These are phyloP conservation scores for Pseudococcus jackbeardsleyi DNA, from an alignment of 2,888 invertebrate species.

Conservation along the genomic window DNA sequence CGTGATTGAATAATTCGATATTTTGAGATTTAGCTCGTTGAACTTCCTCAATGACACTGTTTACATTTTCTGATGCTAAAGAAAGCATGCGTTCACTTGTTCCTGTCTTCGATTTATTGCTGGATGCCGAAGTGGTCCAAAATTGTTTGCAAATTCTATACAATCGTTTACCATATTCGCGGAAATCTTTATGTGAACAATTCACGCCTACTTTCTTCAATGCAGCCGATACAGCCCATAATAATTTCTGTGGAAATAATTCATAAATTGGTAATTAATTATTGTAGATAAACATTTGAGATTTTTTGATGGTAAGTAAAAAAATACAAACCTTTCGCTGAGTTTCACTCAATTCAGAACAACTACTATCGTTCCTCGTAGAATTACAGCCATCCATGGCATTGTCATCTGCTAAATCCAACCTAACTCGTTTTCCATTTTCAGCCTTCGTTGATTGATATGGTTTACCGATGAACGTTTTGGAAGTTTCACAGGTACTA, in stretches of 20 bases:
- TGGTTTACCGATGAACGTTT: not conserved
- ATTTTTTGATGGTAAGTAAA: too few species aligned
- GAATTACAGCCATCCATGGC: not conserved
- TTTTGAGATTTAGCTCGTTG: not conserved
- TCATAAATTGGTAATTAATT: too few species aligned
- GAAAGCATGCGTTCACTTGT: constrained; percentile 59
- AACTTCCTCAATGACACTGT: constrained; percentile 50
- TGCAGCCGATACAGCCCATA: constrained; percentile 86
- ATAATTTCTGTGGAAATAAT: constrained; percentile 76
- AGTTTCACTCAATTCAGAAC: constrained; percentile 49
- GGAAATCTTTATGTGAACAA: constrained; percentile 79
- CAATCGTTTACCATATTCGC: constrained; percentile 78
- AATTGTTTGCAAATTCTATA: constrained; percentile 65
- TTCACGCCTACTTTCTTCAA: constrained; percentile 80
- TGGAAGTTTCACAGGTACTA: not conserved
- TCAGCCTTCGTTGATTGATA: not conserved
- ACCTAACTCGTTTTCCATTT: constrained; percentile 29
- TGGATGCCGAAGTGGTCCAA: constrained; percentile 62
- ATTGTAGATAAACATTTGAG: too few species aligned
- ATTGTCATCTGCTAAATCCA: constrained; percentile 16
- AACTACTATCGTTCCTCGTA: not conserved
- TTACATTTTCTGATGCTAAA: constrained; percentile 58
- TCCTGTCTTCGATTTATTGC: not conserved
- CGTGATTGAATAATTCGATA: constrained; percentile 51
- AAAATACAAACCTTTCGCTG: constrained; percentile 41